Conservation (phyloP, 2,797 vertebrate species). For the Phylloscopus collybita region DNA sequence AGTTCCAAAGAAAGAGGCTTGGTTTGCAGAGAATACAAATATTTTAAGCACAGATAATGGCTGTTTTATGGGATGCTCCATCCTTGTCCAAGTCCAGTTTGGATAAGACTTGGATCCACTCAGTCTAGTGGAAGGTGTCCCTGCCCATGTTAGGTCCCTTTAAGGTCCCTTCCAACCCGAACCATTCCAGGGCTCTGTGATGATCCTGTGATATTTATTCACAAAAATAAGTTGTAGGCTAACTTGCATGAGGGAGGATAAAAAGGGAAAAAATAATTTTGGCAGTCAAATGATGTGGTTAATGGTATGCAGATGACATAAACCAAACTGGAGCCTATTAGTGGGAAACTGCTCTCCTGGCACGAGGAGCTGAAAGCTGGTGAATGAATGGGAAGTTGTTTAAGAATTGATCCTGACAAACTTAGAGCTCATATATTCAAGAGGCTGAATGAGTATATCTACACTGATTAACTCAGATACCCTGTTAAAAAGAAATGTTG, state of each 20-base stretch:
- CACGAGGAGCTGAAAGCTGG: not conserved
- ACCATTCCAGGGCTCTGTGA: not conserved
- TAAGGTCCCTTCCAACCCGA: not conserved
- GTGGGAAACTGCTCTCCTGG: not conserved
- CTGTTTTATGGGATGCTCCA: not conserved
- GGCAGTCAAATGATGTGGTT: not conserved
- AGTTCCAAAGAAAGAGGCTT: not conserved
- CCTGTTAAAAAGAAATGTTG: constrained; percentile 26
- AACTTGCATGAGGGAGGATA: not conserved
- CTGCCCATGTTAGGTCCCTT: not conserved
- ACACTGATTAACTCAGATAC: constrained; percentile 5
- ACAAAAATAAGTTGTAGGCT: not conserved
- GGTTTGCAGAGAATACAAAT: not conserved
- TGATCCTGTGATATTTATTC: not conserved
- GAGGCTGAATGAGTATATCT: not conserved
- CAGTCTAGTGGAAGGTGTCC: not conserved
- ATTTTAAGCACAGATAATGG: not conserved
- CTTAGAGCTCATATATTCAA: not conserved
- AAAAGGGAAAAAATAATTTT: not conserved
- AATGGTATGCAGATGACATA: not conserved
- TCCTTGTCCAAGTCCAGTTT: not conserved
- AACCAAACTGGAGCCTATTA: not conserved
- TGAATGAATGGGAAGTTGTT: not conserved
- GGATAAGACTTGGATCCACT: not conserved
- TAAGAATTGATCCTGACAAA: not conserved